Base-by-base conservation (phyloP, 53 echinoderm and acorn worm species). In the Paelopatides confundens region DNA sequence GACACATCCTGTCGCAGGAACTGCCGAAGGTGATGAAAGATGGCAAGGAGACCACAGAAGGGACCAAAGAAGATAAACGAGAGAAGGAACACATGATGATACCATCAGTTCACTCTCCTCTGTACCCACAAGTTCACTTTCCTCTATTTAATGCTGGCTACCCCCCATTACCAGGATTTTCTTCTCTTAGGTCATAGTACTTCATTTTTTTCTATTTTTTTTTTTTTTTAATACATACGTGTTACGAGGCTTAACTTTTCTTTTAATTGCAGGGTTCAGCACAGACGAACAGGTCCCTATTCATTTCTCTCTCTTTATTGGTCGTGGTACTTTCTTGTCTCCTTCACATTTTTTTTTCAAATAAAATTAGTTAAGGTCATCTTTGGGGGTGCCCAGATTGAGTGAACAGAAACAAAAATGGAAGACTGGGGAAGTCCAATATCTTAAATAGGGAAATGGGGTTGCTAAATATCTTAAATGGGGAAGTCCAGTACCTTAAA, bases 131-230 rank as follows among this genome's bases (percentile, higher is more conserved):
- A 31, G 79, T 79, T 29, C 79, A 79, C 51, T 79, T 79, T 48
- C 79, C 79, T 1, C 79, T 79, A 52, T 79, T 83, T 35, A 83
- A 83, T 83, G 64, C 63, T 21, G 64, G 84, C 63, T 83, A 65
- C 30, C 63, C 84, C 35, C 38, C 37, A 24, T 62, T 83, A 31
- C 65, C 84, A 36, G 84, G 84, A 24, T 83, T 83, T 62, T 63
- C 63, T 13, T 83, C 84, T 35, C 65, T 83, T 62, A 83, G 84
- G 65, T 83, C 84, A 31, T 79, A 79, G 33, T 53, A 67, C n/a
- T 58, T 1, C 6, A 58, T 58, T 58, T 58, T 21, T 58, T 21
- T 15, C 6, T 58, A 58, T 58, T 58, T 15, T 58, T 21, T 1
- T 15, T 58, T 58, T 58, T 21, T 6, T 58, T 58, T 18, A 18